Base-by-base conservation (phyloP, 1,140 invertebrate species). In the Papilio polyxenes region DNA sequence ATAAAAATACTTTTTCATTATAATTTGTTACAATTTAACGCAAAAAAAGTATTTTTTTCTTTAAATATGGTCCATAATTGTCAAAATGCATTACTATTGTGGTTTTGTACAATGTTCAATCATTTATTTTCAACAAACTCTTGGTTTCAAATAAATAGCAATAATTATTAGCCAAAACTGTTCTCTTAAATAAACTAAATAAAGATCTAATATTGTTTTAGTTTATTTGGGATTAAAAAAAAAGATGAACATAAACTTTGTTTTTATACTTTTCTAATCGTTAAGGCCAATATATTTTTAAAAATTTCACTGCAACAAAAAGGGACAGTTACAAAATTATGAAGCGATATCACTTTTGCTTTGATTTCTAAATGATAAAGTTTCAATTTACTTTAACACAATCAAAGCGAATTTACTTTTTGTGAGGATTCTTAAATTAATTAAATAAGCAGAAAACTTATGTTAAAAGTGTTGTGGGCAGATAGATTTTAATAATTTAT, bases 401-500 rank as follows among this genome's bases (percentile, higher is more conserved):
- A 9, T 65, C 20, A 10, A 31, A 31, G 2, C 6, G 17, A 59
- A 59, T n/a, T 1, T 15, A 65, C 23, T 65, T 65, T 65, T 65
- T 65, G 23, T 65, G 62, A 65, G 20, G 62, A 65, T 65, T 65
- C 62, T 65, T 65, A 37, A 2, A 31, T 31, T 65, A 4, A 11
- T 15, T 72, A 37, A 56, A 56, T 56, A 1, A 17, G n/a, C 15
- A 56, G 15, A 56, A 56, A 17, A 56, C 40, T 44, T 44, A 40
- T 3, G 4, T 56, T 31, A 23, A 62, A 69, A 37, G 65, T 72
- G 23, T 37, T 0, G 23, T 37, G 65, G 65, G 31, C 65, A 72
- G 65, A 72, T 72, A 72, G 31, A 72, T 17, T 72, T 72, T 37
- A 72, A 31, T 69, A 69, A 40, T n/a, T n/a, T n/a, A n/a, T 72